Conservation (phyloP, 2,113 vertebrate genomes). For the Oncorhynchus nerka region DNA sequence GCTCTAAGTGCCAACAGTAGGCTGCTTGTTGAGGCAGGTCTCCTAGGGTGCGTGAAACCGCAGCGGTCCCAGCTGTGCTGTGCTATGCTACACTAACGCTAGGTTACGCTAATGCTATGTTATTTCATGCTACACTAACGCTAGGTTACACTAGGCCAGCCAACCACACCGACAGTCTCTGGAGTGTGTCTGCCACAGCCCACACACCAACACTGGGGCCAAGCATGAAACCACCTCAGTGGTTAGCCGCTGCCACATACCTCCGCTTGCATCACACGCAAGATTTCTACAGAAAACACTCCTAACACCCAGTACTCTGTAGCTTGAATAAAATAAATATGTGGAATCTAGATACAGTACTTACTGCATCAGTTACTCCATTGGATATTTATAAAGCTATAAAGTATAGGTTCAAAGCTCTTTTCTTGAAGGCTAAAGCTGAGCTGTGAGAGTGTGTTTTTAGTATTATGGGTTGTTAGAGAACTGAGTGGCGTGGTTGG, state of each 20-base stretch:
- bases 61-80: conserved; percentile 60
- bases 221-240: conserved; percentile 2
- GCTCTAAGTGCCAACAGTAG: conserved; percentile 33
- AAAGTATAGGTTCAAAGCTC: too few species aligned
- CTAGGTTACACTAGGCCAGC: not conserved
- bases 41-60: conserved; percentile 27
- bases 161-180: not conserved
- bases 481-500: too few species aligned
- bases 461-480: too few species aligned
- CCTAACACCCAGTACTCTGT: not conserved
- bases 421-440: too few species aligned
- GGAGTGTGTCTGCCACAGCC: conserved; percentile 1
- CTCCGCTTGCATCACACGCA: not conserved
- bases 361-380: too few species aligned
- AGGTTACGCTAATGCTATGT: not conserved
- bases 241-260: not conserved
- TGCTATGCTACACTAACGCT: conserved; percentile 32
- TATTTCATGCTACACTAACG: not conserved
- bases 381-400: too few species aligned
- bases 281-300: not conserved
- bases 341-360: too few species aligned
- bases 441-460: too few species aligned
- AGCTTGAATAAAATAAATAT: too few species aligned
- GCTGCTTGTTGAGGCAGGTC: conserved; percentile 53
- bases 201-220: not conserved